Evolutionary conservation across 1,140 invertebrate species (phyloP), one percentile per base, ranked within the genome.

Genomic region (Trachymyrmex septentrionalis): DNA sequence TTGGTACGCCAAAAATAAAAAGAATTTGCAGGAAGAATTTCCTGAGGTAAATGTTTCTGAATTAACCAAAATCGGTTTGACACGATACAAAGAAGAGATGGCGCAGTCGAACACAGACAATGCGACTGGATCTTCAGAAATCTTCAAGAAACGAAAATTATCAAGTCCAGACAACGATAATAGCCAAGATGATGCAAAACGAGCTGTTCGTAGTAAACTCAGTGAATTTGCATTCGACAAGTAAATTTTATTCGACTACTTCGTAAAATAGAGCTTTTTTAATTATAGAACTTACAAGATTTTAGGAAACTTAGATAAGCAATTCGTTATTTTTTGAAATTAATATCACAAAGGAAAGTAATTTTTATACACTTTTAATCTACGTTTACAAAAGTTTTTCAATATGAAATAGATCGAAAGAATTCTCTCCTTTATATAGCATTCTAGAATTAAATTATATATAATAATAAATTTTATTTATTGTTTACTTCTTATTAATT

Each of bases 1-100:
- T 38, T 97, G 96, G 96, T 96, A 95, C 72, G 92, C 93, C 3
- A 95, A 95, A 81, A 96, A 96, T 86, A 96, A 96, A 87, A 76
- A 94, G 7, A 88, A 91, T 7, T 91, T 97, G 9, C 95, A 96
- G 91, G 91, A 95, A 73, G 95, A 97, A 90, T 94, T 96, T 92
- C 96, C 96, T 0, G 95, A 96, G 10, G 78, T 96, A 3, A 95
- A 93, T n/a, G 91, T 95, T 0, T 91, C 93, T 0, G 96, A 97
- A 75, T 90, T 97, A 55, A 95, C 96, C 0, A 96, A 96, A 86
- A 92, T 94, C 16, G 96, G 95, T 30, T 95, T 96, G 27, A 93
- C 94, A 55, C 95, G 94, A 55, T 97, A 95, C 85, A 96, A 96
- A 88, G 95, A 94, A 71, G 81, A 87, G 19, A 64, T 63, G n/a